phyloP scores from a whole-genome alignment of 30 jellyfish, hydroid and myxozoan species.

The Hydractinia symbiolongicarpus region DNA sequence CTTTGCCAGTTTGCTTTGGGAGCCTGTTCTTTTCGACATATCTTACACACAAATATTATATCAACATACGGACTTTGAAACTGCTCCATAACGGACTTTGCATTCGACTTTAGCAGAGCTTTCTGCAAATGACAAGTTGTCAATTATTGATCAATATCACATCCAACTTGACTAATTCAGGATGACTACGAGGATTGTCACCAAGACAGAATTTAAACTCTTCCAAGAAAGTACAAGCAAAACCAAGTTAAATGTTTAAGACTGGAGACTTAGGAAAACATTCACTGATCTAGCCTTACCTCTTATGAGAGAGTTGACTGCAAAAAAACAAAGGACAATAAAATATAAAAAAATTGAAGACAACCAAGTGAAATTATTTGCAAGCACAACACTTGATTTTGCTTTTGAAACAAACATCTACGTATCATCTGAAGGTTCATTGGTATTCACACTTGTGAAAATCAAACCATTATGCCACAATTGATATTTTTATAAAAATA shows the following conservation, averaged over 20 bases:
- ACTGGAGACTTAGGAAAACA: not conserved
- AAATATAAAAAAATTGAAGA: not conserved
- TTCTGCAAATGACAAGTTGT: not conserved
- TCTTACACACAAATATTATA: not conserved
- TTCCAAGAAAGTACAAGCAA: no score
- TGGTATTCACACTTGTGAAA: no score
- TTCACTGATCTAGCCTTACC: conserved; percentile 35
- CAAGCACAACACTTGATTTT: not conserved
- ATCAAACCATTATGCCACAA: no score
- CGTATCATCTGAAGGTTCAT: no score
- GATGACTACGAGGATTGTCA: no score
- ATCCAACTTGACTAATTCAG: no score
- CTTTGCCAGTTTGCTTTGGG: not conserved
- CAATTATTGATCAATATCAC: no score
- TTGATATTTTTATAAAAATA: no score
- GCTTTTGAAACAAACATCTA: not conserved
- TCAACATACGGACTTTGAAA: conserved; percentile 10
- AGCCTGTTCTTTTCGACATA: not conserved
- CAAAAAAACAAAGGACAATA: not conserved
- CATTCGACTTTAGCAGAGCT: not conserved
- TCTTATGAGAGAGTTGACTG: conserved; percentile 61
- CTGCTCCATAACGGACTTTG: not conserved
- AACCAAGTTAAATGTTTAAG: no score
- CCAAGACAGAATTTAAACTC: no score
- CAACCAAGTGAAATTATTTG: not conserved